Evolutionary conservation across 2,113 vertebrate genomes (phyloP), one percentile per base, ranked within the genome.

Genomic region (Macroglossus sobrinus): DNA sequence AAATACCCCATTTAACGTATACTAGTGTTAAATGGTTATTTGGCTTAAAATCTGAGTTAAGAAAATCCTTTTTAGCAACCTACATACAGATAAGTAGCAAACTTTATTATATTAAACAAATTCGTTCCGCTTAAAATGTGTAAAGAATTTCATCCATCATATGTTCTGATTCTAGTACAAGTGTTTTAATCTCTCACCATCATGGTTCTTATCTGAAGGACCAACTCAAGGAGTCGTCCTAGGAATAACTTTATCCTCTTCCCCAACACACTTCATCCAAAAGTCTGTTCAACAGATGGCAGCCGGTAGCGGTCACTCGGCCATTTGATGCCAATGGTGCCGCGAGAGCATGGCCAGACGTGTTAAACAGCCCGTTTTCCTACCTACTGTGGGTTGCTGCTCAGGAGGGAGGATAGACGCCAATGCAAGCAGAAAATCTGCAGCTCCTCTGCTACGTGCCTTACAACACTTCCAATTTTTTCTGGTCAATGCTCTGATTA

Each of bases 11-110:
- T 98, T 99, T 98, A 99, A 98, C 98, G 13, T 98, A 98, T 98
- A 98, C 88, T 98, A 97, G 72, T 96, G 98, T 98, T 98, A 98
- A 99, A 99, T 98, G 98, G 98, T 98, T 98, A 98, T 98, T 98
- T 98, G 97, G 98, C 98, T 98, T 99, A 98, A 98, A 98, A 98
- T 98, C 97, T 98, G 98, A 97, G 97, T 98, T 98, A 98, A 98
- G 98, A 99, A 99, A 99, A 98, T 98, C 98, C 98, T 98, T 98
- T 98, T 98, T 98, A 99, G 98, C 98, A 98, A 99, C 98, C 98
- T 99, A 98, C 98, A 94, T 98, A 99, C 97, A 99, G 98, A 98
- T 98, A 98, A 99, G 98, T 98, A 98, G 98, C 98, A 98, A 99
- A 99, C 98, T 98, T 97, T 94, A 97, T 97, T 95, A 97, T 98